Base-by-base conservation (phyloP, 2,113 vertebrate genomes). In the Anoura caudifer region DNA sequence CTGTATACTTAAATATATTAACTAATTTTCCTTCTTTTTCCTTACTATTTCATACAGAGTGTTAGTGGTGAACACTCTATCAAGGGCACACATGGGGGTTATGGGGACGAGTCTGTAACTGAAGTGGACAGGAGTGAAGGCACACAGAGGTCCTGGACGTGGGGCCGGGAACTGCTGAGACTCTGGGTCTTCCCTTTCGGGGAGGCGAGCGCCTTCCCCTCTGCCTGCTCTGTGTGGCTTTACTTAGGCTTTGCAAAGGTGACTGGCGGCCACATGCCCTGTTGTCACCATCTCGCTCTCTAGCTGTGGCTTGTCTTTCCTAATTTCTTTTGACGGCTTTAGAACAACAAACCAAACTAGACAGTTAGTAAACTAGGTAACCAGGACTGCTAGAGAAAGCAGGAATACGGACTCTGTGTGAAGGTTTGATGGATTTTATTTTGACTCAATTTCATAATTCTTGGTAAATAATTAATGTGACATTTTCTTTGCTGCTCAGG, bases 361-460 rank as follows among this genome's bases (percentile, higher is more conserved):
- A 76, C 8, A 90, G 63, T 72, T 63, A 90, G 65, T 82, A 87
- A 91, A 38, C 61, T 38, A 90, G 84, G 52, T 87, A 94, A 81
- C 41, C 31, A 81, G 22, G 72, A 69, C 13, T 79, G 15, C 45
- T 86, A 73, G 61, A 47, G 79, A 92, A 93, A 84, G 43, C 24
- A 84, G 84, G 56, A 76, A 33, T 54, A 80, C 54, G 20, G 5
- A 31, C 24, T 41, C 4, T 72, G 22, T 70, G 15, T 65, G 20
- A 85, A n/a, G 45, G 26, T 43, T 86, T 65, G 72, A n/a, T 87
- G 22, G 54, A 86, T 63, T 96, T 45, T 96, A 45, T 41, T 93
- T 69, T 91, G 26, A 83, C 22, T 70, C 95, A 89, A 96, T 93
- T 89, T 82, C 20, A 86, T 70, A 61, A 89, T 72, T 69, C 88